Evolutionary conservation across 2,888 invertebrate species (phyloP), one percentile per base, ranked within the genome.

Genomic region (Brenthis daphne): DNA sequence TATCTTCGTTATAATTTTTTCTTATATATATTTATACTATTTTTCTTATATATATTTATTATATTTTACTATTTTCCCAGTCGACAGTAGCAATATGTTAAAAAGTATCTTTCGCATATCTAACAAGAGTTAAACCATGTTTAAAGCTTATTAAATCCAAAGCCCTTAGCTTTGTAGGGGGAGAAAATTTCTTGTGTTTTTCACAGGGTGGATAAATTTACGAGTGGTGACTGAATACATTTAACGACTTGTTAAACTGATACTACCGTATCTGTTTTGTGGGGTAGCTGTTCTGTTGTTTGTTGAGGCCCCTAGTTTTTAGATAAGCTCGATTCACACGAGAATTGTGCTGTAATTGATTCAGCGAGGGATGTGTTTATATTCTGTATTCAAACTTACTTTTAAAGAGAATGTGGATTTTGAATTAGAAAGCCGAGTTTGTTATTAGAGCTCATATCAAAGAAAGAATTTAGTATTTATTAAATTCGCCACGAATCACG

Each of bases 181-280:
- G 80, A 83, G 84, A 11, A 37, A 47, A 67, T 65, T 65, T 65
- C 57, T 67, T 51, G 33, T 53, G 50, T 58, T 51, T 65, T 54
- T 60, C 43, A 57, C 53, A 47, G 69, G 64, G 47, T 66, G 47
- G 55, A 43, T 50, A 60, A 60, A 60, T 67, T 85, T 83, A 82
- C 77, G 80, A 61, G 79, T 69, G 76, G 57, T 64, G 76, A 77
- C 70, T 82, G 80, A 85, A 85, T 80, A 78, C 82, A 75, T 84
- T 86, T 85, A 82, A 87, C 85, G 86, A 82, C 77, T 82, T 83
- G 86, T 86, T 80, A 82, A 83, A 79, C 80, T 80, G 82, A 83
- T 85, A 85, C 16, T 58, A 56, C 51, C 24, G 29, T 65, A 56
- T 56, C 12, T 48, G 53, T 29, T 43, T 33, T 20, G 47, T 79